A percentile compares a stretch with the other conserved stretches of the same genome.
phyloP scores from a whole-genome alignment of 2,113 vertebrate species.

The Ictalurus furcatus region DNA sequence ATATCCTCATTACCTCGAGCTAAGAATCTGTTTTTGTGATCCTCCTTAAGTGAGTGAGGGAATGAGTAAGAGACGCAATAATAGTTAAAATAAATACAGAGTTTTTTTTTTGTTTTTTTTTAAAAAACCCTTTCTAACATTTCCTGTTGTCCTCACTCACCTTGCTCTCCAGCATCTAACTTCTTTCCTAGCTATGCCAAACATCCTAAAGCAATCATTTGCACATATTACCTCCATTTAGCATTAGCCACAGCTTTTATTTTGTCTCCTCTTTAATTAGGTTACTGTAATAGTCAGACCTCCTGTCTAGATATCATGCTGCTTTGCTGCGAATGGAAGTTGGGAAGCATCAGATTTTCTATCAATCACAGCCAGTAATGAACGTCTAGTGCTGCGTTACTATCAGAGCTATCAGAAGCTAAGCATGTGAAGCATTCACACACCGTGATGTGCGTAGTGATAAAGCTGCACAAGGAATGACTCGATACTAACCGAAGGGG shows the following conservation, averaged over 20 bases:
- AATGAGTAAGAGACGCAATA: neutral
- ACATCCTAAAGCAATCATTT: neutral
- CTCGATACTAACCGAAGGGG: constrained; percentile 45
- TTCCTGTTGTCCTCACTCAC: neutral
- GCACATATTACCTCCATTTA: constrained; percentile 14
- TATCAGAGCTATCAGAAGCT: constrained; percentile 30
- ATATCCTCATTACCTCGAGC: neutral
- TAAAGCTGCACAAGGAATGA: constrained; percentile 50
- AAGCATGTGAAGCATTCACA: constrained; percentile 46
- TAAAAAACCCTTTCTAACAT: neutral
- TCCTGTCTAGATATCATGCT: constrained; percentile 18
- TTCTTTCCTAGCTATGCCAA: neutral
- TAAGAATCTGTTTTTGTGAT: neutral
- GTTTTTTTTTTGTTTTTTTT: no score
- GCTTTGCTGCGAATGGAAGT: constrained; percentile 5
- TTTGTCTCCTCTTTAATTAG: constrained; percentile 34
- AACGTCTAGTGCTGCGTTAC: constrained; percentile 13
- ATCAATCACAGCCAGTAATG: constrained; percentile 6
- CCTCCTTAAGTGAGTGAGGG: neutral
- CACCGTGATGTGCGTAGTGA: constrained; percentile 46
- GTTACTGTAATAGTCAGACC: constrained; percentile 33
- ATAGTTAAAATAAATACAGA: neutral
- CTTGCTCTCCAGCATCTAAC: neutral
- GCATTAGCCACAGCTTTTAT: constrained; percentile 36
- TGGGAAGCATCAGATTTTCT: neutral